Evolutionary conservation across 2,797 vertebrate genomes (phyloP).

Genomic region (Selene dorsalis): DNA sequence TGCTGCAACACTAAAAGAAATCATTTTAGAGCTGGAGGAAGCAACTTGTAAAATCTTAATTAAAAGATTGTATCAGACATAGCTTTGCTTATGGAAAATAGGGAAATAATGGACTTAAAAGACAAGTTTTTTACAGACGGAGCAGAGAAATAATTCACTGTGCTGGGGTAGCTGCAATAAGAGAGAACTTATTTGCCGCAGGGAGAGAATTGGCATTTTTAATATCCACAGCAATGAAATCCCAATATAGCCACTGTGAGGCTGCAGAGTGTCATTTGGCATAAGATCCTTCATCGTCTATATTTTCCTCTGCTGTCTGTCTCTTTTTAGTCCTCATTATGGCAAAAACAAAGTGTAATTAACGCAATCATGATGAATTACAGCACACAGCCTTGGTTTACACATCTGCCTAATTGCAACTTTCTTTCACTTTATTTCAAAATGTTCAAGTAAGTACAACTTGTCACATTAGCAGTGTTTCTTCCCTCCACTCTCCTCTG

Average conservation of each 20-base stretch:
- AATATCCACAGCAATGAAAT: conserved; percentile 77
- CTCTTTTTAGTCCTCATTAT: conserved; percentile 69
- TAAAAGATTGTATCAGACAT: conserved; percentile 83
- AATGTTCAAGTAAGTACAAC: conserved; percentile 57
- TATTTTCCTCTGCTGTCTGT: conserved; percentile 58
- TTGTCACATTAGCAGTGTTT: conserved; percentile 26
- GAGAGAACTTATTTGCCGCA: conserved; percentile 72
- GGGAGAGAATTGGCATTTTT: conserved; percentile 79
- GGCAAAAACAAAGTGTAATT: conserved; percentile 81
- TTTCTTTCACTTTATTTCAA: conserved; percentile 66
- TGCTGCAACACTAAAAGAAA: conserved; percentile 48
- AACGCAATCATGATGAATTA: conserved; percentile 83
- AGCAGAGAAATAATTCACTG: conserved; percentile 72
- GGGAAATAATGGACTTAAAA: conserved; percentile 81
- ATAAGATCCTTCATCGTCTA: conserved; percentile 57
- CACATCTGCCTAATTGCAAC: conserved; percentile 83
- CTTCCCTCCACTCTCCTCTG: neutral
- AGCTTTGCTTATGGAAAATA: conserved; percentile 80
- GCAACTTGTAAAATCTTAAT: conserved; percentile 84
- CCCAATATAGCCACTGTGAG: conserved; percentile 64
- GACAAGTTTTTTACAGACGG: conserved; percentile 74
- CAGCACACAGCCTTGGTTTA: conserved; percentile 61
- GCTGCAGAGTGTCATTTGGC: conserved; percentile 58
- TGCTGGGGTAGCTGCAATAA: conserved; percentile 66
- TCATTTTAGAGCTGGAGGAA: conserved; percentile 68